Percentiles rank a stretch among this genome's conserved stretches.
Evolutionary conservation across 2,113 vertebrate species (phyloP).

Genomic region (Gorsachius goisagi): DNA sequence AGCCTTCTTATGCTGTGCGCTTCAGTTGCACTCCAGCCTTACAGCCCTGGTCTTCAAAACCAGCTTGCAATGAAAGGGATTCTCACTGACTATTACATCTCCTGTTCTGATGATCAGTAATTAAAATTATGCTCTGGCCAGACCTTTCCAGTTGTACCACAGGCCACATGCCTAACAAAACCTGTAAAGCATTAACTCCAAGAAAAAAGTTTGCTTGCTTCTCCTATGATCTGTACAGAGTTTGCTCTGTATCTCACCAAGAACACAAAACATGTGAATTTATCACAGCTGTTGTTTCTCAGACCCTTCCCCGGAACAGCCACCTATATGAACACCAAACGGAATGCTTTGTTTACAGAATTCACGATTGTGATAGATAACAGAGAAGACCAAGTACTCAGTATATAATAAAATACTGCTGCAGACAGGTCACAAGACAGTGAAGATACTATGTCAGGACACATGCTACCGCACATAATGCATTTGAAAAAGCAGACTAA

Average conservation of each 20-base stretch:
- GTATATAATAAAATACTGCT: background rate
- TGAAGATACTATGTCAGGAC: background rate
- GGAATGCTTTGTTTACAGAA: background rate
- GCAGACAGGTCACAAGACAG: background rate
- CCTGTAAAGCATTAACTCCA: background rate
- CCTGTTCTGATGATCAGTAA: background rate
- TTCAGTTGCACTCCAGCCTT: background rate
- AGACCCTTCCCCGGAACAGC: background rate
- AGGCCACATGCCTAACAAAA: background rate
- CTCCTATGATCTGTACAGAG: background rate
- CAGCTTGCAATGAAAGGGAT: background rate
- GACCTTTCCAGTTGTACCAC: background rate
- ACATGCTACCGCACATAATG: background rate
- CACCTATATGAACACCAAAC: background rate
- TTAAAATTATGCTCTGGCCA: background rate
- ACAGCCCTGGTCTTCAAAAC: background rate
- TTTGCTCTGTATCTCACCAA: background rate
- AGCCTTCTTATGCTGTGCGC: background rate
- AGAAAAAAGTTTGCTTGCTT: background rate
- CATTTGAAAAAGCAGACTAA: background rate
- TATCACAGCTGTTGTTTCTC: background rate
- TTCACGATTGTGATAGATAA: background rate
- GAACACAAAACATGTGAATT: background rate
- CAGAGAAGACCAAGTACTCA: background rate
- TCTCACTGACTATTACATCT: background rate